Evolutionary conservation across 2,113 vertebrate species (phyloP).

Genomic region (Paralichthys olivaceus): DNA sequence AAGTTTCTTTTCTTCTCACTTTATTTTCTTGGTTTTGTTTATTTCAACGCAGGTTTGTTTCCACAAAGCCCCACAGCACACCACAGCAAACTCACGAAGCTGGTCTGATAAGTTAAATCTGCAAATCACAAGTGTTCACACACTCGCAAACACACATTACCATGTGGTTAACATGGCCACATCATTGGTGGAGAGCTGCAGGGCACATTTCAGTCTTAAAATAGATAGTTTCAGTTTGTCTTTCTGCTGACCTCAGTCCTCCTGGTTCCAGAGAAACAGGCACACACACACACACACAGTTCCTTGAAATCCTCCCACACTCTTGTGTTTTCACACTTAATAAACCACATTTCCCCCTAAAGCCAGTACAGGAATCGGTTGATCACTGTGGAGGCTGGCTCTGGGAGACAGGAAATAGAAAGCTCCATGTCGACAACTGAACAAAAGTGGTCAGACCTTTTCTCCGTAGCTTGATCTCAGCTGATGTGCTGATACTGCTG

Average conservation of each 20-base stretch:
- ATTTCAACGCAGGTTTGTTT: background rate
- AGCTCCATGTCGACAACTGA: background rate
- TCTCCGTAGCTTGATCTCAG: constrained; percentile 3
- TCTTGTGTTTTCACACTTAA: constrained; percentile 76
- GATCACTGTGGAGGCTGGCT: constrained; percentile 47
- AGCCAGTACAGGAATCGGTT: constrained; percentile 51
- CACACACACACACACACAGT: constrained; percentile 22
- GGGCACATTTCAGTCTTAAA: constrained; percentile 25
- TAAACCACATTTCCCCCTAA: constrained; percentile 66
- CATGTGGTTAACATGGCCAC: constrained; percentile 36
- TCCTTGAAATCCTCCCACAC: constrained; percentile 77
- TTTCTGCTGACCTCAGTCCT: constrained; percentile 58
- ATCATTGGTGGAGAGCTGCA: constrained; percentile 16
- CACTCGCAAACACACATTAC: background rate
- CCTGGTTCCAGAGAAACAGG: constrained; percentile 72
- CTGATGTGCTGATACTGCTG: constrained; percentile 18
- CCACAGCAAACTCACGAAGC: background rate
- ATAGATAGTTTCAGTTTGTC: constrained; percentile 47
- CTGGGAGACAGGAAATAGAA: constrained; percentile 47
- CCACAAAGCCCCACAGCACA: constrained; percentile 10
- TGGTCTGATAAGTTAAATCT: background rate
- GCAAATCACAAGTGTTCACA: background rate
- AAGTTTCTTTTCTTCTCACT: constrained; percentile 53
- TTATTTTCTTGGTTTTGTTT: constrained; percentile 24
- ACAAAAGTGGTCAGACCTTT: background rate